Evolutionary conservation across 2,797 vertebrate species (phyloP), one percentile per base, ranked within the genome.

Genomic region (Falco naumanni): DNA sequence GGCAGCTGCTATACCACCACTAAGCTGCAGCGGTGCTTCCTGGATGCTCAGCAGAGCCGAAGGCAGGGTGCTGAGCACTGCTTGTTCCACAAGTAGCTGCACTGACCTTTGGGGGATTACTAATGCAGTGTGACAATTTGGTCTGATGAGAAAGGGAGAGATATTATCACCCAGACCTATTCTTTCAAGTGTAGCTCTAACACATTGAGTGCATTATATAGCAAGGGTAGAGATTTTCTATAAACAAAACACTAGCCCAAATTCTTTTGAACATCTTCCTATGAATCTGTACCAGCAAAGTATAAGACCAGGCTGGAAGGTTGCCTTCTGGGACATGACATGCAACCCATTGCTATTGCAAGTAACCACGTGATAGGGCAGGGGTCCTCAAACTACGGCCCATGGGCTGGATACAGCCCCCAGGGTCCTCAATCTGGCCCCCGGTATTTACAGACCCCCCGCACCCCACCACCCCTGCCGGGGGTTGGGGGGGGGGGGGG

Each of bases 1-100:
- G 17, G 43, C 6, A 6, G 39, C 48, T 0, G 0, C 64, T 25
- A 6, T 22, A 33, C 15, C 50, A 29, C 6, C 56, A 51, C 13
- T 3, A 3, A 75, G 45, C 11, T 76, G 34, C 1, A 0, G 19
- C 9, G 0, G 5, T 4, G 2, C 9, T 56, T 78, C 45, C 66
- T 2, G 0, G 34, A 37, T 1, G 7, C 81, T 61, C 57, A 64
- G 20, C 2, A 1, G 13, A 71, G 39, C 11, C 3, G 6, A 69
- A 56, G 20, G 53, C 50, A 88, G 29, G n/a, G 5, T 3, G 3
- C 4, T 29, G 15, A 53, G 63, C 10, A 6, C 31, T 33, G 51
- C 22, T 57, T 28, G 10, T 65, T 83, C 41, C 50, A 34, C 50
- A 12, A 7, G 37, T 16, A 15, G 19, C 25, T 83, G 37, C 29